Base-by-base conservation (phyloP, 2,113 vertebrate genomes). In the Elgaria multicarinata region DNA sequence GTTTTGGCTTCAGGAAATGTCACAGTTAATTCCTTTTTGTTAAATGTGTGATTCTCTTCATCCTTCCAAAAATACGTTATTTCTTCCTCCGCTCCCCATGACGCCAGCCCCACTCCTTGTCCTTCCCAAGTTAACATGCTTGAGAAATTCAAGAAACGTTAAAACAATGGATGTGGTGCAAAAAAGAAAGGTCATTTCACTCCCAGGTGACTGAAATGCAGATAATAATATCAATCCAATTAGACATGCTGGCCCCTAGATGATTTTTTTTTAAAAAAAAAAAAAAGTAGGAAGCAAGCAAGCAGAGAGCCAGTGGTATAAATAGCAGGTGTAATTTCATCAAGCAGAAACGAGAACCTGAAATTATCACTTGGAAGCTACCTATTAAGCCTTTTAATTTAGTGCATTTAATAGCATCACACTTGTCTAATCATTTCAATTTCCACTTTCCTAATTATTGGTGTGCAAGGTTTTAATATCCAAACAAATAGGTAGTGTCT, bases 321-420 rank as follows among this genome's bases (percentile, higher is more conserved):
- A 96, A 92, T 82, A 91, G 33, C 31, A 66, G 91, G 44, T 89
- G 86, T 72, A n/a, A 64, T 93, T 94, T 94, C 58, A 88, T 88
- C 85, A 87, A 31, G 69, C 6, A 58, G 88, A 88, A 88, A 55
- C 1, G 66, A 87, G 71, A 74, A 3, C 39, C 87, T 91, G 58
- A 14, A 0, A 80, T 91, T 77, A 4, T 90, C 91, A 86, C 84
- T 85, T 79, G 81, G 89, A 94, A 50, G 44, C 85, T 92, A 87
- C 89, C 55, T 90, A 87, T 71, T 91, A 84, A 83, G 20, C 20
- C 80, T 93, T 62, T 92, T 93, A 24, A 64, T 82, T 95, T 71
- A 75, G 12, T 71, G 83, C 66, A 24, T 85, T 64, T 86, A 92
- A 82, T 86, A 67, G 62, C 71, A 90, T 91, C 84, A 83, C 74